Evolutionary conservation across 2,888 invertebrate genomes (phyloP).

Genomic region (Tryphoninae sp.): DNA sequence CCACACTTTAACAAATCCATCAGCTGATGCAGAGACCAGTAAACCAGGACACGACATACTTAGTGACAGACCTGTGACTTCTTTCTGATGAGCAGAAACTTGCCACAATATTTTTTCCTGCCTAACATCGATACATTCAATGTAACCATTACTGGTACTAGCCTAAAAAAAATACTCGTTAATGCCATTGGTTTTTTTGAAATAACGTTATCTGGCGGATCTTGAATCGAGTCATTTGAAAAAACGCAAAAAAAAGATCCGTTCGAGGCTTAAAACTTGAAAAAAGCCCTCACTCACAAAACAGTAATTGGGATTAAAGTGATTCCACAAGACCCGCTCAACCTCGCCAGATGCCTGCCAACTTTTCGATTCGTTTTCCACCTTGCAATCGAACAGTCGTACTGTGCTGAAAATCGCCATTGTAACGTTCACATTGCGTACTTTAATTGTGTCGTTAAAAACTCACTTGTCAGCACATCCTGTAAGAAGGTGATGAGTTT

Average conservation of each 20-base stretch:
- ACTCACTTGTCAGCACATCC: slow-evolving; percentile 90
- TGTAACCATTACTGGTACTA: slow-evolving; percentile 83
- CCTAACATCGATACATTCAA: slow-evolving; percentile 83
- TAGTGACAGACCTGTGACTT: slow-evolving; percentile 91
- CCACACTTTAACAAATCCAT: slow-evolving; percentile 94
- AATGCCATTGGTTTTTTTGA: background rate
- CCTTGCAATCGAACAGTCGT: slow-evolving; percentile 91
- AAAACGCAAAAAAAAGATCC: background rate
- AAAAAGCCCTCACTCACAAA: slow-evolving; percentile 83
- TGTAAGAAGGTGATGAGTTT: slow-evolving; percentile 90
- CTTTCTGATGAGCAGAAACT: slow-evolving; percentile 90
- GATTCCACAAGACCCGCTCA: slow-evolving; percentile 94
- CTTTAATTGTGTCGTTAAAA: slow-evolving; percentile 25
- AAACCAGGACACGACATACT: slow-evolving; percentile 89
- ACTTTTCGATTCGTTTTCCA: slow-evolving; percentile 82
- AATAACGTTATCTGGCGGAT: background rate
- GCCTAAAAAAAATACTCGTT: slow-evolving; percentile 76
- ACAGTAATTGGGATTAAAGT: slow-evolving; percentile 89
- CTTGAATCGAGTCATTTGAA: background rate
- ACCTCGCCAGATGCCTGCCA: slow-evolving; percentile 92
- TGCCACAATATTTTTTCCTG: slow-evolving; percentile 85
- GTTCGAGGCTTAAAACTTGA: background rate
- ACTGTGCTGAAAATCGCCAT: slow-evolving; percentile 83
- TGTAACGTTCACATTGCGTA: background rate
- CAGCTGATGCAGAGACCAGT: slow-evolving; percentile 90